phyloP scores from a whole-genome alignment of 2,113 vertebrate genomes.

The Grammomys surdaster region DNA sequence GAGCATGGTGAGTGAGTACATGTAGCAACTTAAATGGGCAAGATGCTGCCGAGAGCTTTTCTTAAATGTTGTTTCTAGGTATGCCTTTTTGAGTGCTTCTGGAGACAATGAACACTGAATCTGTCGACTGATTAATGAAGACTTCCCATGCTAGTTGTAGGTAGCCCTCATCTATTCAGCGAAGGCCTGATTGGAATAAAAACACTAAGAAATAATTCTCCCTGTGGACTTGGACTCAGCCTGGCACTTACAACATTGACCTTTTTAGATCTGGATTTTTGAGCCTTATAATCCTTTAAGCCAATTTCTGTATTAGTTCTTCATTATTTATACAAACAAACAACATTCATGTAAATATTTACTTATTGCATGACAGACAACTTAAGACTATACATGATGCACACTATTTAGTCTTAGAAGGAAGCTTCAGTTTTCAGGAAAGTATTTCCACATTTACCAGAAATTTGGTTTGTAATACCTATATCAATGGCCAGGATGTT shows the following conservation, averaged over 20 bases:
- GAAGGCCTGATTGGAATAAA: neutral
- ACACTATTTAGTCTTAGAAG: neutral
- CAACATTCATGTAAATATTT: neutral
- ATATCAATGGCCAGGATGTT: neutral
- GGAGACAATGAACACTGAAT: neutral
- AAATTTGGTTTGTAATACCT: neutral
- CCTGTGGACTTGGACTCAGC: neutral
- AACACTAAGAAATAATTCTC: neutral
- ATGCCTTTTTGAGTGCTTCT: neutral
- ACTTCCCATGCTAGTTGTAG: neutral
- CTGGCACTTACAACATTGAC: neutral
- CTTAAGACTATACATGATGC: neutral
- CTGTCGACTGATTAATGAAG: neutral
- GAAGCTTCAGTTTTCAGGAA: constrained; percentile 34
- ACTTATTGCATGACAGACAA: neutral
- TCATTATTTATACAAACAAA: neutral
- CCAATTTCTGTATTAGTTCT: neutral
- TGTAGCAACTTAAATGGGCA: neutral
- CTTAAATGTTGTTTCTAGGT: constrained; percentile 21
- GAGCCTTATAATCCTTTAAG: neutral
- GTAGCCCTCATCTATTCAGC: neutral
- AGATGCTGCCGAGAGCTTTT: neutral
- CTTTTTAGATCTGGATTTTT: neutral
- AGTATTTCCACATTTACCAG: neutral
- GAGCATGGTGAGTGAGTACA: neutral